These are phyloP conservation scores for Ceratosolen solmsi DNA, from an alignment of 1,140 invertebrate genomes.

Conservation along the genomic window DNA sequence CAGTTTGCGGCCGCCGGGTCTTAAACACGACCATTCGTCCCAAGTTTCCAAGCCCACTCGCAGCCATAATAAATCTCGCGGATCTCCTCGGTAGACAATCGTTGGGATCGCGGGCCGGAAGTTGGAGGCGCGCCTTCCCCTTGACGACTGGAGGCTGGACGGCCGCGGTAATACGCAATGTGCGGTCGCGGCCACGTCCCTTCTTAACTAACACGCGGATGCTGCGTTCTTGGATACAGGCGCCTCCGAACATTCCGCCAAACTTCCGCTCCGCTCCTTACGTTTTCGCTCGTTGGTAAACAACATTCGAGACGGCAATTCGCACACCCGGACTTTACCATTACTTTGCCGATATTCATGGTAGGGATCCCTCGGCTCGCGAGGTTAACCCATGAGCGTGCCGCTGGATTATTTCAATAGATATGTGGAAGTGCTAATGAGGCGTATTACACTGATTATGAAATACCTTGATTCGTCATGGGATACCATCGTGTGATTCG, in stretches of 20 bases:
- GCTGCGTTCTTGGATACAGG: neutral
- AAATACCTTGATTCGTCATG: too few relatives aligned
- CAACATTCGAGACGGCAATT: neutral
- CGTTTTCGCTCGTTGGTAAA: conserved; percentile 4
- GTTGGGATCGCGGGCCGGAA: neutral
- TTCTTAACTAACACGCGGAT: neutral
- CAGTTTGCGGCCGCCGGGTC: conserved; percentile 49
- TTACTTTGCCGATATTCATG: neutral
- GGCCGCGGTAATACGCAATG: conserved; percentile 14
- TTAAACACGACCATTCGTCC: conserved; percentile 58
- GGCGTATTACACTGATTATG: too few relatives aligned
- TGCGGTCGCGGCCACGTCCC: neutral
- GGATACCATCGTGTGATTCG: too few relatives aligned
- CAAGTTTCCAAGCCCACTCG: conserved; percentile 50
- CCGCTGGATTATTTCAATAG: too few relatives aligned
- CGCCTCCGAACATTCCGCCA: too few relatives aligned
- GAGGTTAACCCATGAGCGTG: too few relatives aligned
- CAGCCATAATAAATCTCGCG: conserved; percentile 60
- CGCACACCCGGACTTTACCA: neutral
- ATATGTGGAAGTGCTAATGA: too few relatives aligned
- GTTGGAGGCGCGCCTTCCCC: neutral
- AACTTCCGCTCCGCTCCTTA: neutral
- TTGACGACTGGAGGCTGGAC: neutral
- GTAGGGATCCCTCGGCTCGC: too few relatives aligned
- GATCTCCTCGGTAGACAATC: conserved; percentile 56